phyloP scores from a whole-genome alignment of 2,888 invertebrate species.

The Flexamia atlantica region DNA sequence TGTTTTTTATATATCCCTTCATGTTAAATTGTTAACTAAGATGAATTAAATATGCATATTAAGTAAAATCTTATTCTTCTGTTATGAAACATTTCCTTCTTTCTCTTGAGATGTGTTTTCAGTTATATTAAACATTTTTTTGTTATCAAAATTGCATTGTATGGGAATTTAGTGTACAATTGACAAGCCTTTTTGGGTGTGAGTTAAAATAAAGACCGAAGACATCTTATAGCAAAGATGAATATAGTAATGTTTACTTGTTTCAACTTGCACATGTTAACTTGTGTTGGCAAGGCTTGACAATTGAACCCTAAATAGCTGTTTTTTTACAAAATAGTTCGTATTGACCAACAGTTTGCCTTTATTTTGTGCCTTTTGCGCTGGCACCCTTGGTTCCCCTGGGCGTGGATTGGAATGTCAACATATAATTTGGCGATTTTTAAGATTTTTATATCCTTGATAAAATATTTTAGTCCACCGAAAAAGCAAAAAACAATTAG shows the following conservation, averaged over 20 bases:
- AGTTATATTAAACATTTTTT: not conserved
- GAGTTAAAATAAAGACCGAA: not conserved
- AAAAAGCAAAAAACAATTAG: no score
- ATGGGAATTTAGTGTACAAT: not conserved
- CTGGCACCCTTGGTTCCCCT: conserved; percentile 56
- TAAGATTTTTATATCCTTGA: no score
- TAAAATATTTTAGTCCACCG: no score
- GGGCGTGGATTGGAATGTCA: conserved; percentile 7
- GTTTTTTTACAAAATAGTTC: conserved; percentile 8
- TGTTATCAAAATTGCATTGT: not conserved
- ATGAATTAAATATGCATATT: no score
- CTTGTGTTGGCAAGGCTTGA: not conserved
- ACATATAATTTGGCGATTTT: no score
- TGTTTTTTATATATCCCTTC: no score
- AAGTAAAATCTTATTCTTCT: not conserved
- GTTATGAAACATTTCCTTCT: not conserved
- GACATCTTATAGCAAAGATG: no score
- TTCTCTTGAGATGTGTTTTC: not conserved
- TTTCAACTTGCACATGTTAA: no score
- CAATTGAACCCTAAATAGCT: not conserved
- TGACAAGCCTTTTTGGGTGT: not conserved
- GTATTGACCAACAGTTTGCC: conserved; percentile 31
- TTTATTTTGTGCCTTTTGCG: conserved; percentile 58
- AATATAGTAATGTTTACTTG: no score
- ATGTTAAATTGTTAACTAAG: no score